phyloP scores from a whole-genome alignment of 2,797 vertebrate genomes.

The Parotocinclus haroldoi region DNA sequence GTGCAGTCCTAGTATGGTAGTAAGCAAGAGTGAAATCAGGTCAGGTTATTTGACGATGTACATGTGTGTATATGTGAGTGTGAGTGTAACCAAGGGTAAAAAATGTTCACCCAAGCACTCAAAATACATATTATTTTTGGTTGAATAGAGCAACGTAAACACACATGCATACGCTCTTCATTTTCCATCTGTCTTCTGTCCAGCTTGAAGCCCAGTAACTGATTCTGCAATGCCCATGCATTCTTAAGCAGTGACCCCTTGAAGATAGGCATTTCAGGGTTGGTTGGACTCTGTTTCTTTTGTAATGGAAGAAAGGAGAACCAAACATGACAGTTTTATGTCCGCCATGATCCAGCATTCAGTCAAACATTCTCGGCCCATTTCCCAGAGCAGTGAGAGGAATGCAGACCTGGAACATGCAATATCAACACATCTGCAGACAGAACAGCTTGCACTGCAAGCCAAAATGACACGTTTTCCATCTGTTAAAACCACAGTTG shows the following conservation, averaged over 20 bases:
- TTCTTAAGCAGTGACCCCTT: constrained; percentile 19
- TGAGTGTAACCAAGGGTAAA: constrained; percentile 9
- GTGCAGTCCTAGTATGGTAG: too few relatives aligned
- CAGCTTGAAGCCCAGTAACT: constrained; percentile 3
- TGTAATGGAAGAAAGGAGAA: constrained; percentile 9
- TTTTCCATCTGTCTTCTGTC: constrained; percentile 17
- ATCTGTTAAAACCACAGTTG: constrained; percentile 1
- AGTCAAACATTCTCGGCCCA: neutral
- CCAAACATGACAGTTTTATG: constrained; percentile 8
- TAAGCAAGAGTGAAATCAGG: too few relatives aligned
- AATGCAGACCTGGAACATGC: constrained; percentile 18
- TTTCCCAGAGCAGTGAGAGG: constrained; percentile 6
- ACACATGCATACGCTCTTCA: neutral
- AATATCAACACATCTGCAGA: constrained; percentile 21
- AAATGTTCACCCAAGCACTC: constrained; percentile 17
- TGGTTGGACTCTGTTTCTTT: constrained; percentile 2
- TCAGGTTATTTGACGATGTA: neutral
- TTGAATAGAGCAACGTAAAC: constrained; percentile 18
- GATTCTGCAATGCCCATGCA: constrained; percentile 10
- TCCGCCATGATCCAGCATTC: neutral
- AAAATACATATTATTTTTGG: constrained; percentile 17
- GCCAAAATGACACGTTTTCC: constrained; percentile 5
- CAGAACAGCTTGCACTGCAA: neutral
- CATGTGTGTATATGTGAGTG: neutral
- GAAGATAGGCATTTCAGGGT: neutral